Conservation (phyloP, 2,888 invertebrate genomes). For the Zygothrica quintamaculata region DNA sequence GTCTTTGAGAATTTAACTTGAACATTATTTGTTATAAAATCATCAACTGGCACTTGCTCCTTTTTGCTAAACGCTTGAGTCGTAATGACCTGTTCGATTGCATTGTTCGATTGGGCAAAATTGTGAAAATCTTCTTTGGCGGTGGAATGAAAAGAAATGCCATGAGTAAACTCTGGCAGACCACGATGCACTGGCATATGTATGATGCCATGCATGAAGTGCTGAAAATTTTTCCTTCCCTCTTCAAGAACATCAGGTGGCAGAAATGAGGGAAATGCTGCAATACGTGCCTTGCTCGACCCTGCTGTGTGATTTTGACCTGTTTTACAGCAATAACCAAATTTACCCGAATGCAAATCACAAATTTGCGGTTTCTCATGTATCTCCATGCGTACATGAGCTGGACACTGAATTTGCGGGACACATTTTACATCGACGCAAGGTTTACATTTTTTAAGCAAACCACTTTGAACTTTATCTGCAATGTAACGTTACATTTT, state of each 20-base stretch:
- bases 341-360: slow-evolving; percentile 85
- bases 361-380: slow-evolving; percentile 85
- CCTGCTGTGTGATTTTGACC: slow-evolving; percentile 86
- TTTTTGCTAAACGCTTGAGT: slow-evolving; percentile 85
- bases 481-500: not conserved
- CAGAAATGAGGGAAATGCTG: slow-evolving; percentile 46
- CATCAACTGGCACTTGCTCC: slow-evolving; percentile 82
- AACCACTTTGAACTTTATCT: slow-evolving; percentile 44
- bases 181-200: slow-evolving; percentile 81
- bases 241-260: slow-evolving; percentile 74
- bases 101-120: slow-evolving; percentile 84
- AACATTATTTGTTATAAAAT: slow-evolving; percentile 83
- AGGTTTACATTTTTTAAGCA: slow-evolving; percentile 73
- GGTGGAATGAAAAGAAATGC: slow-evolving; percentile 82
- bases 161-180: slow-evolving; percentile 83
- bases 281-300: slow-evolving; percentile 34
- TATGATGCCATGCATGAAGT: slow-evolving; percentile 82
- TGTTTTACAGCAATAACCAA: slow-evolving; percentile 88
- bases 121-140: slow-evolving; percentile 83
- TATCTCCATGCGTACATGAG: slow-evolving; percentile 85
- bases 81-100: slow-evolving; percentile 86
- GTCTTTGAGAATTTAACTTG: slow-evolving; percentile 79
- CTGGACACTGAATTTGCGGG: slow-evolving; percentile 88
- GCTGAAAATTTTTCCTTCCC: slow-evolving; percentile 82
- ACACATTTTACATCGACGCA: slow-evolving; percentile 87